phyloP scores from a whole-genome alignment of 2,888 invertebrate species.

The Pristionchus japonicus region DNA sequence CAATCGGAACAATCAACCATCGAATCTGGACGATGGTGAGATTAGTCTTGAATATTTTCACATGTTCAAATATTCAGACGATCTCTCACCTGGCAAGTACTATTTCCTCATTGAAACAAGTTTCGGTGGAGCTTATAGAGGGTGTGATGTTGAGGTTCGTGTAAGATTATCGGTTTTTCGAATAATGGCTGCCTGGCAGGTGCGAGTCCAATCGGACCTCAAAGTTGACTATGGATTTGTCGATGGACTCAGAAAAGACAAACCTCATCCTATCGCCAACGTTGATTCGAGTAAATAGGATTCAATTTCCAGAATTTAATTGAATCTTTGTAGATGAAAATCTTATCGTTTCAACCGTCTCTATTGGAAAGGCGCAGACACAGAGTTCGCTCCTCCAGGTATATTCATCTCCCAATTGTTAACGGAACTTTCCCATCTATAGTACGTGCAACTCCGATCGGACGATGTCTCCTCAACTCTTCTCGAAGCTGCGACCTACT shows the following conservation, averaged over 20 bases:
- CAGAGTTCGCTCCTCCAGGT: constrained; percentile 2
- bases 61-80: background rate
- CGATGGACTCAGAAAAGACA: constrained; percentile 6
- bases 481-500: background rate
- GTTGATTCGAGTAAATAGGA: constrained; percentile 37
- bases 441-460: constrained; percentile 22
- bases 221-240: constrained; percentile 37
- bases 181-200: background rate
- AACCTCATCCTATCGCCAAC: background rate
- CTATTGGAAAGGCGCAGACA: background rate
- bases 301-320: background rate
- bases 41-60: background rate
- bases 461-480: background rate
- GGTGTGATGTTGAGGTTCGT: constrained; percentile 36
- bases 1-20: constrained; percentile 55
- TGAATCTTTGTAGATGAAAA: background rate
- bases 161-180: background rate
- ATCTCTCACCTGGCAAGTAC: constrained; percentile 33
- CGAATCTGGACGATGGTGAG: constrained; percentile 54
- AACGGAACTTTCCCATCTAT: background rate
- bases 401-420: background rate
- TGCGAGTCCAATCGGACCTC: constrained; percentile 37
- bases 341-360: background rate
- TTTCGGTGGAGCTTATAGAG: background rate
- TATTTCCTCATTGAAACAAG: background rate